These are phyloP conservation scores for Nomada lathburiana DNA, from an alignment of 2,888 invertebrate genomes.

Conservation along the genomic window DNA sequence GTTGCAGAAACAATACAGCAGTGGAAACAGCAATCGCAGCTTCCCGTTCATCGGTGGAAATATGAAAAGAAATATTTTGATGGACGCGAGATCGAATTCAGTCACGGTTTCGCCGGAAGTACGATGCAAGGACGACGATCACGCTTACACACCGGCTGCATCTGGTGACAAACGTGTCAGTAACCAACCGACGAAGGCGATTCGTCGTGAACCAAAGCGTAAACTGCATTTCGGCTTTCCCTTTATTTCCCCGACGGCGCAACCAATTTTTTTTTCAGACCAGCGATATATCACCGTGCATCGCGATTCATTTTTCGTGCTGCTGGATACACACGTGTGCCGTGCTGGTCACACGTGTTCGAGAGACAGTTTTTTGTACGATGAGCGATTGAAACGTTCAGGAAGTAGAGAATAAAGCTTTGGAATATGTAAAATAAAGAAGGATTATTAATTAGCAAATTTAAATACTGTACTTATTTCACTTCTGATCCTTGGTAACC, in stretches of 20 bases:
- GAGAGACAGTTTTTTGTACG: conserved; percentile 48
- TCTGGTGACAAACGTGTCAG: conserved; percentile 64
- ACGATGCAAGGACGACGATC: conserved; percentile 27
- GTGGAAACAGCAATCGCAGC: conserved; percentile 1
- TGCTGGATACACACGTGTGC: conserved; percentile 15
- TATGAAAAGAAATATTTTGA: conserved; percentile 8
- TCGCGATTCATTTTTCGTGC: conserved; percentile 49
- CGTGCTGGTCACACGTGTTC: conserved; percentile 29
- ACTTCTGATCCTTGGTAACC: no score
- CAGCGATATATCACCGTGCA: conserved; percentile 68
- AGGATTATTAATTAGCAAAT: no score
- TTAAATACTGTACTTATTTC: no score
- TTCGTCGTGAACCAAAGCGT: conserved; percentile 72
- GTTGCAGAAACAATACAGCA: conserved; percentile 21
- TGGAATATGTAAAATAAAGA: no score
- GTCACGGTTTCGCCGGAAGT: conserved; percentile 36
- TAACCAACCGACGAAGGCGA: conserved; percentile 64
- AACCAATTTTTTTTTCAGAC: conserved; percentile 68
- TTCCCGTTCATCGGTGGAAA: conserved; percentile 16
- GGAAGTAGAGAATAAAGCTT: conserved; percentile 11
- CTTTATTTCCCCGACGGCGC: conserved; percentile 52
- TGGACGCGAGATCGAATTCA: conserved; percentile 23
- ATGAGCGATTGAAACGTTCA: conserved; percentile 45
- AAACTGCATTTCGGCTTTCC: conserved; percentile 72
- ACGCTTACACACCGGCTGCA: conserved; percentile 51